Evolutionary conservation across 2,888 invertebrate species (phyloP).

Genomic region (Diogma glabrata): DNA sequence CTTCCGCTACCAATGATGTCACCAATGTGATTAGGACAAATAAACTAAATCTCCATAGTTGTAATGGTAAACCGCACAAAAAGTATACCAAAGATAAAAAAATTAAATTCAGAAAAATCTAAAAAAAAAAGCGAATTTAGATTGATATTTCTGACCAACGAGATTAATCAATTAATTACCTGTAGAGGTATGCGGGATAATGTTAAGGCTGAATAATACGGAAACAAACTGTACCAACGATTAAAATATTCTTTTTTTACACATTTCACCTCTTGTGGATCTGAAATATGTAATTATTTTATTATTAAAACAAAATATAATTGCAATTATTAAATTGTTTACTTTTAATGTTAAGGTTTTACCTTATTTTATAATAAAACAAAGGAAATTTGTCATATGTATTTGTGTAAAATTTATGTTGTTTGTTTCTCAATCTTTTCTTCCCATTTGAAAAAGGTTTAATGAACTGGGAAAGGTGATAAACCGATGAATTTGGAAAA

Average conservation of each 20-base stretch:
- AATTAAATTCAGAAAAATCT: slow-evolving; percentile 45
- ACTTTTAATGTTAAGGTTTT: too few relatives aligned
- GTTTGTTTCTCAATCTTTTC: too few relatives aligned
- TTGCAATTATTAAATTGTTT: too few relatives aligned
- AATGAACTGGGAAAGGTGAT: too few relatives aligned
- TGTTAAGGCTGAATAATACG: slow-evolving; percentile 52
- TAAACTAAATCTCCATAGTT: slow-evolving; percentile 49
- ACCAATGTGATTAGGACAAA: slow-evolving; percentile 56
- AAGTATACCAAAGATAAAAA: slow-evolving; percentile 50
- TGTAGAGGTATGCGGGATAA: slow-evolving; percentile 49
- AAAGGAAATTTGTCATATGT: too few relatives aligned
- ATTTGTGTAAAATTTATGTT: too few relatives aligned
- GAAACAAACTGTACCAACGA: slow-evolving; percentile 52
- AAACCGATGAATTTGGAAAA: too few relatives aligned
- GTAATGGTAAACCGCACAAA: slow-evolving; percentile 58
- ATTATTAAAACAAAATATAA: too few relatives aligned
- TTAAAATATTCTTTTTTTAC: slow-evolving; percentile 59
- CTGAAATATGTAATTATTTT: too few relatives aligned
- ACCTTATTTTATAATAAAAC: too few relatives aligned
- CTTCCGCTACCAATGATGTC: slow-evolving; percentile 64
- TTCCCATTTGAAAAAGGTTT: too few relatives aligned
- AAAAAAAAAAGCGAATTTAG: slow-evolving; percentile 19
- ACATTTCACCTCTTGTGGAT: slow-evolving; percentile 54
- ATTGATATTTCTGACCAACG: neutral
- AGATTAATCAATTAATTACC: slow-evolving; percentile 23